A percentile compares a stretch with the other conserved stretches of the same genome.
Evolutionary conservation across 2,113 vertebrate species (phyloP).

Genomic region (Trinectes maculatus): DNA sequence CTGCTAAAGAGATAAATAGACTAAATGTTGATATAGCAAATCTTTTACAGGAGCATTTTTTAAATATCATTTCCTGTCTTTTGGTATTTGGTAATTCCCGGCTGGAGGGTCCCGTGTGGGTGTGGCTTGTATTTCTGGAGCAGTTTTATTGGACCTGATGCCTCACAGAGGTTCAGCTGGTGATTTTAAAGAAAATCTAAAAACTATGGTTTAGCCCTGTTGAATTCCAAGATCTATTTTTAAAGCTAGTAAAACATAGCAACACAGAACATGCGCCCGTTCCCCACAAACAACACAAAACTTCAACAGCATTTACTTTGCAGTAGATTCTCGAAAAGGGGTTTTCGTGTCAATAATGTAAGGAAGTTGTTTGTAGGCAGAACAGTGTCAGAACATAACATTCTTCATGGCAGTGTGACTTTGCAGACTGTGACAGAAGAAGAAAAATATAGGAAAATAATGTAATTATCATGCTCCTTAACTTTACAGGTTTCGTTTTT

Average conservation of each 20-base stretch:
- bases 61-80: slow-evolving; percentile 59
- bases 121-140: slow-evolving; percentile 25
- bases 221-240: slow-evolving; percentile 24
- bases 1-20: slow-evolving; percentile 69
- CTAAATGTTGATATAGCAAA: slow-evolving; percentile 53
- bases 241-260: background rate
- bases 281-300: background rate
- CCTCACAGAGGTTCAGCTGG: slow-evolving; percentile 35
- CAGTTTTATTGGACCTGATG: slow-evolving; percentile 11
- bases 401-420: background rate
- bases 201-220: background rate
- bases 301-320: background rate
- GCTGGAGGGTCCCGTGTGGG: slow-evolving; percentile 54
- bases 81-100: slow-evolving; percentile 52
- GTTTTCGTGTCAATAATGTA: background rate
- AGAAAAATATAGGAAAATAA: background rate
- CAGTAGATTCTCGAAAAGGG: background rate
- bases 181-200: slow-evolving; percentile 31
- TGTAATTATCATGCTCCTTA: background rate
- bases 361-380: background rate
- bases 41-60: slow-evolving; percentile 61
- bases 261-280: background rate
- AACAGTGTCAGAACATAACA: background rate
- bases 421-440: background rate
- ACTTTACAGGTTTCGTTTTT: too few relatives aligned